These are phyloP conservation scores for Oryctes rhinoceros DNA, from an alignment of 1,140 invertebrate genomes.

Conservation along the genomic window DNA sequence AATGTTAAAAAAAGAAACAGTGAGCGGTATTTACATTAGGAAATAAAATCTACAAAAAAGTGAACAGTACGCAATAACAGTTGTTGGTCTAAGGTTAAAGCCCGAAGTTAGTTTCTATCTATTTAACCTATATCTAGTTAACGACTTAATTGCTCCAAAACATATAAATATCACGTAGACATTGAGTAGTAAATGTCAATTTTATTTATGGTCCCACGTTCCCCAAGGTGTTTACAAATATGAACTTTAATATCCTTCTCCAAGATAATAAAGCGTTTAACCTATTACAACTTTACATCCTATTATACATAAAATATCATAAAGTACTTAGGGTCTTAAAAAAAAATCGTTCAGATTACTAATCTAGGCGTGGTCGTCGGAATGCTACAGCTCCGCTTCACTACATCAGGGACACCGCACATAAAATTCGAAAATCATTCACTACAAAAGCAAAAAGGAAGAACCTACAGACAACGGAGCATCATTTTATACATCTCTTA, in stretches of 20 bases:
- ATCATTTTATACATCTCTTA: neutral
- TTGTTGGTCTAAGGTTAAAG: no score
- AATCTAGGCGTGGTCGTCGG: constrained; percentile 26
- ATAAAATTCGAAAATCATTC: constrained; percentile 31
- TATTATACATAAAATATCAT: constrained; percentile 27
- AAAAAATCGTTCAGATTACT: constrained; percentile 8
- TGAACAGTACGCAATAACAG: no score
- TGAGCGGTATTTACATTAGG: no score
- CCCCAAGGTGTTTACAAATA: constrained; percentile 1
- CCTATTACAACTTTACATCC: constrained; percentile 10
- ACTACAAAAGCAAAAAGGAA: constrained; percentile 20
- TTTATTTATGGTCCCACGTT: constrained; percentile 9
- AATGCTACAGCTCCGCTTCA: neutral
- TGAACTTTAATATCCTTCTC: neutral
- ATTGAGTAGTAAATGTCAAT: neutral
- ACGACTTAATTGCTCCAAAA: neutral
- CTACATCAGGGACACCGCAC: neutral
- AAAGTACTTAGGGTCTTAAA: constrained; percentile 11
- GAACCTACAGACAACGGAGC: neutral
- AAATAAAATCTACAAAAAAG: no score
- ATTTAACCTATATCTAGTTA: neutral
- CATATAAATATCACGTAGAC: constrained; percentile 6
- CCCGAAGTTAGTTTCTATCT: neutral
- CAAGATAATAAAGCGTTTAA: constrained; percentile 11
- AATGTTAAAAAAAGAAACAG: no score